A percentile compares a stretch with the other conserved stretches of the same genome.
Conservation (phyloP, 2,113 vertebrate genomes). For the Paradoxurus hermaphroditus region DNA sequence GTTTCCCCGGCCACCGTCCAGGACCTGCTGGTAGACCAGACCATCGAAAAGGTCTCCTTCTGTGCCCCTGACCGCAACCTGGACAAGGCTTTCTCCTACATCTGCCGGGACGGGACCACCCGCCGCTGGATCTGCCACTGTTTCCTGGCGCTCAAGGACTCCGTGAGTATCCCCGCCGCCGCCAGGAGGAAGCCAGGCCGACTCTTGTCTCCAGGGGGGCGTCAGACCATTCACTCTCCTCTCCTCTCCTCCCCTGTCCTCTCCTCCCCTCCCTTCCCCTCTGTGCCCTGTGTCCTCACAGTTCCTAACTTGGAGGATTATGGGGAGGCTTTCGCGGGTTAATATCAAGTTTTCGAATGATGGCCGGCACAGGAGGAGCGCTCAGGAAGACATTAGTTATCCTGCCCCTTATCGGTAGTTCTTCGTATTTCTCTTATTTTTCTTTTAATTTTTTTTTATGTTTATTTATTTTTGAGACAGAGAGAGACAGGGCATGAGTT, state of each 20-base stretch:
- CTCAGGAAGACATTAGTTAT: neutral
- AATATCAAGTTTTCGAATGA: neutral
- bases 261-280: neutral
- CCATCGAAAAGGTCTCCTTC: slow-evolving; percentile 96
- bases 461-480: too few relatives aligned
- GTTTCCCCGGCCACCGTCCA: slow-evolving; percentile 50
- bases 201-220: rapidly evolving
- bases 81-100: slow-evolving; percentile 96
- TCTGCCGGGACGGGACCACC: slow-evolving; percentile 94
- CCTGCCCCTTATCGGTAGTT: neutral
- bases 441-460: too few relatives aligned
- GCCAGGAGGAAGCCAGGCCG: neutral
- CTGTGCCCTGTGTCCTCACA: neutral
- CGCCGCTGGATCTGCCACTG: slow-evolving; percentile 96
- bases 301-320: neutral
- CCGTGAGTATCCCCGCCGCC: slow-evolving; percentile 81
- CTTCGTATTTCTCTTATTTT: neutral
- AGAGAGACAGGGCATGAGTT: too few relatives aligned
- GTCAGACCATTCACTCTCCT: neutral
- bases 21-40: slow-evolving; percentile 96
- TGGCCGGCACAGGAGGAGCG: neutral
- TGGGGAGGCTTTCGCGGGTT: neutral
- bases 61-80: slow-evolving; percentile 95
- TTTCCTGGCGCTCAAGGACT: slow-evolving; percentile 95
- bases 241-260: neutral